Evolutionary conservation across 2,113 vertebrate species (phyloP).

Genomic region (Sisor rabdophorus): DNA sequence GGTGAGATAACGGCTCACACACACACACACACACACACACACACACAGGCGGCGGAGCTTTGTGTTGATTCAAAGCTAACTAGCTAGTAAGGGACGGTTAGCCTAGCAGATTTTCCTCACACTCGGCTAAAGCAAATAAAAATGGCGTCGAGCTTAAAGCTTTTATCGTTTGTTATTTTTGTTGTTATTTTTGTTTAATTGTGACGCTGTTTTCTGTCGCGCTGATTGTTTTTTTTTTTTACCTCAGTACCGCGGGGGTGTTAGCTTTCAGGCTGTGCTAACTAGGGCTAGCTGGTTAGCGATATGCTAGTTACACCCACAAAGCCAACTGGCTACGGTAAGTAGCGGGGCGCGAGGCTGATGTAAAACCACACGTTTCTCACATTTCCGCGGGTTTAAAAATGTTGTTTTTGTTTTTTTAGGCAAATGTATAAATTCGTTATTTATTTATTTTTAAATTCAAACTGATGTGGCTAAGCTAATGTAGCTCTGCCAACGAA

Average conservation of each 20-base stretch:
- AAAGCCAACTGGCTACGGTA: conserved; percentile 19
- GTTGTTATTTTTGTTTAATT: too few relatives aligned
- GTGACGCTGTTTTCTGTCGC: not conserved
- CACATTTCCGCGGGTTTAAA: not conserved
- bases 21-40: conserved; percentile 14
- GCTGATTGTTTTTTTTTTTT: conserved; percentile 43
- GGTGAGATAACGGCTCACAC: conserved; percentile 54
- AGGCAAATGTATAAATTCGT: not conserved
- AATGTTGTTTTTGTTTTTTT: too few relatives aligned
- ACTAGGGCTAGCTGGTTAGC: conserved; percentile 43
- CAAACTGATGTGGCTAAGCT: conserved; percentile 9
- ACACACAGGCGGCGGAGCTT: conserved; percentile 58
- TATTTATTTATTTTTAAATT: conserved; percentile 1
- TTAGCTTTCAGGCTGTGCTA: conserved; percentile 21
- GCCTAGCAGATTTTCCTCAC: not conserved
- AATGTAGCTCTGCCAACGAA: conserved; percentile 34
- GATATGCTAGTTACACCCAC: conserved; percentile 36
- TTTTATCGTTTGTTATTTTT: not conserved
- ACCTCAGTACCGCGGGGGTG: conserved; percentile 51
- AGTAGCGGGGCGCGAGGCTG: not conserved
- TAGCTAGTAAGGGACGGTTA: conserved; percentile 48
- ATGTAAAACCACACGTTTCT: not conserved
- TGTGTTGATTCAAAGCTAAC: conserved; percentile 67
- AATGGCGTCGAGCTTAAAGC: not conserved
- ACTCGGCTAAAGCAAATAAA: not conserved